Base-by-base conservation (phyloP, 1,140 invertebrate species). In the Hypsibius dujardini region DNA sequence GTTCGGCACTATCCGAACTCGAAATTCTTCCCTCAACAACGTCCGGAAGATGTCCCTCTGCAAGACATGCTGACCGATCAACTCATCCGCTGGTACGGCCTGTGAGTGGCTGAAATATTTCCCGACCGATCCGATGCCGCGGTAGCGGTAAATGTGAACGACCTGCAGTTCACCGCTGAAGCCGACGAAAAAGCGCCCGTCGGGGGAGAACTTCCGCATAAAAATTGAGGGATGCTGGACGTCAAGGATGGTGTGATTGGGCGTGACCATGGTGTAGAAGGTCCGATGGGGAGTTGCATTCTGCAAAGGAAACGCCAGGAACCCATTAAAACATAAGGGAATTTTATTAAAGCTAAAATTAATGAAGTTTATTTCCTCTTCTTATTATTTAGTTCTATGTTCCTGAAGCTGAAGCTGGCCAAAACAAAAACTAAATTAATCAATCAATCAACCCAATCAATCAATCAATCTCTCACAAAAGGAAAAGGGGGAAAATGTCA, bases 161-260 rank as follows among this genome's bases (percentile, higher is more conserved):
- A 88, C 90, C 2, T 88, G 91, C 80, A 96, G 92, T 80, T 96
- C 91, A 2, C 87, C 84, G 50, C 91, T 94, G 81, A 96, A 95
- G 0, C 91, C 92, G 69, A 96, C 86, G 72, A 96, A 87, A 79
- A 89, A 87, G 76, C 87, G 88, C 56, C 94, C 94, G 83, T 95
- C 89, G 2, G 93, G 92, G 73, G 90, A 94, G 79, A 98, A 98
- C 80, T 96, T 96, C 74, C 93, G 81, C 7, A 98, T 78, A 78
- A 92, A 96, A 79, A 92, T 95, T 1, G 89, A 88, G 45, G 93
- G 93, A 77, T 94, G 95, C 75, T 93, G 90, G 12, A 95, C 88
- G 80, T 92, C 91, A 40, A 92, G 87, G 62, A 96, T 84, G 1
- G 92, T 95, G 74, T 90, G 88, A 80, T 95, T 94, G 1, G 93